phyloP scores from a whole-genome alignment of 2,113 vertebrate species.

The chimpanzee (Pan troglodytes) region NHGRI_mPanTro3-v2.1_pri NC_072403.2:160339001-160339500 shows the following conservation, averaged over 20 bases:
- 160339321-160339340: background rate
- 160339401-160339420: background rate
- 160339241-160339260: background rate
- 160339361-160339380: background rate
- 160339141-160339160: background rate
- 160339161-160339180: background rate
- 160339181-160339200: background rate
- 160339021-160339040: background rate
- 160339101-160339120: too few relatives aligned
- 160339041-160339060: background rate
- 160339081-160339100: background rate
- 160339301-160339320: background rate
- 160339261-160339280: background rate
- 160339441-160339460: rapidly evolving
- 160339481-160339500: background rate
- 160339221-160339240: background rate
- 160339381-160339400: background rate
- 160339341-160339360: background rate
- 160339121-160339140: background rate
- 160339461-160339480: background rate
- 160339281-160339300: background rate
- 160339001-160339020: too few relatives aligned
- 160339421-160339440: background rate
- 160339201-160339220: background rate
- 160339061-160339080: too few relatives aligned